Percentiles rank a stretch among this genome's conserved stretches.
These are phyloP conservation scores for Nyctibius grandis DNA, from an alignment of 2,797 vertebrate species.

Conservation along the genomic window DNA sequence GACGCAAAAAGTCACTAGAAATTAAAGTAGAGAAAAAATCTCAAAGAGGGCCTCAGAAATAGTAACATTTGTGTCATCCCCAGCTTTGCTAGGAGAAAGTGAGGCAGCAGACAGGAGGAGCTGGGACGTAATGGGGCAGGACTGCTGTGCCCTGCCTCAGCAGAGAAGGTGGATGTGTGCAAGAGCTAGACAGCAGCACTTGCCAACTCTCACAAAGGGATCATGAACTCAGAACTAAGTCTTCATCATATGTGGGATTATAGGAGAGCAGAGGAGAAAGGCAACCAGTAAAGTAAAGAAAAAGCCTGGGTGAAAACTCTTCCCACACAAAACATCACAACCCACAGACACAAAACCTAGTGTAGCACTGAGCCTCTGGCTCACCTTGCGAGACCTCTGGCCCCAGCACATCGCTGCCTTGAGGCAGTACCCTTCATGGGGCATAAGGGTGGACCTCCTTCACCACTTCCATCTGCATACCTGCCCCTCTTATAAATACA, in stretches of 20 bases:
- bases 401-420: not conserved
- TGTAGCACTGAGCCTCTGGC: not conserved
- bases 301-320: not conserved
- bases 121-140: not conserved
- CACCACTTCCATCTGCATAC: not conserved
- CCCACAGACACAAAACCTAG: not conserved
- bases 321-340: not conserved
- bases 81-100: not conserved
- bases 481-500: not conserved
- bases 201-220: not conserved
- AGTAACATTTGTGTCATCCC: not conserved
- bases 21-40: not conserved
- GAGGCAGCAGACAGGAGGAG: not conserved
- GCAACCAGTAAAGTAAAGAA: not conserved
- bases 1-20: not conserved
- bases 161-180: not conserved
- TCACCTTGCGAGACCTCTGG: not conserved
- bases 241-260: not conserved
- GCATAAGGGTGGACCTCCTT: not conserved
- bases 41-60: not conserved
- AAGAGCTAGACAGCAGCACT: not conserved
- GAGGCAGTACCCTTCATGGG: not conserved
- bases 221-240: not conserved
- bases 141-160: not conserved
- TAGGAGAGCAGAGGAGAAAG: not conserved